Base-by-base conservation (phyloP, 1,140 invertebrate genomes). In the Drosophila truncata region DNA sequence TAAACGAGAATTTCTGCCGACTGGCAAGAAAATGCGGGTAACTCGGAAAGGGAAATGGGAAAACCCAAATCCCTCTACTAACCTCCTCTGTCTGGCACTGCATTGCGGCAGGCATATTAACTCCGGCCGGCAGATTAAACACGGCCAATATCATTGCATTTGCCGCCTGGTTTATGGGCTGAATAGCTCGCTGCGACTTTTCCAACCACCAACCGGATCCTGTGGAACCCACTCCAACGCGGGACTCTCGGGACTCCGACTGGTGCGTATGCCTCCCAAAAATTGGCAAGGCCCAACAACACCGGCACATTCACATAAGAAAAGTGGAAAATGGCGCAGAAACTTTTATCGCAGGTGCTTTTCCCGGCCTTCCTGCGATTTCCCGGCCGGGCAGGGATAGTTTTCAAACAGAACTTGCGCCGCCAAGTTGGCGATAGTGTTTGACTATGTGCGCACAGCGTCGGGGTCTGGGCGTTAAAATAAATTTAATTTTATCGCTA, bases 401-500 rank as follows among this genome's bases (percentile, higher is more conserved):
- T 77, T 70, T 67, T 23, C 72, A 67, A 83, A 80, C 62, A 64
- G 69, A 77, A 87, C 84, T 80, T 61, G 65, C 72, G 72, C 72
- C 54, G 72, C 80, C 71, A 72, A 88, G 84, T 88, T 88, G 72
- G 84, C 84, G 85, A 90, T 90, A 88, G 78, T 90, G 84, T 88
- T 90, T 71, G 78, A 88, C 85, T 88, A 78, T 86, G 82, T 86
- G 82, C 47, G 82, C 82, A 86, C 82, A 81, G 67, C 27, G 78
- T 65, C 66, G 58, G 58, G 63, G 72, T 33, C 63, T 2, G 52
- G 82, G 85, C 81, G 73, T 88, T 84, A 84, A 87, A 88, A 88
- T 88, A 88, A 88, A 88, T 88, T 88, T 90, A 84, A 88, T 90
- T 88, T 88, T 88, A 88, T 88, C 84, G 84, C 84, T 81, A 88